Evolutionary conservation across 2,113 vertebrate species (phyloP), one percentile per base, ranked within the genome.

Genomic region (Pardalotus punctatus): DNA sequence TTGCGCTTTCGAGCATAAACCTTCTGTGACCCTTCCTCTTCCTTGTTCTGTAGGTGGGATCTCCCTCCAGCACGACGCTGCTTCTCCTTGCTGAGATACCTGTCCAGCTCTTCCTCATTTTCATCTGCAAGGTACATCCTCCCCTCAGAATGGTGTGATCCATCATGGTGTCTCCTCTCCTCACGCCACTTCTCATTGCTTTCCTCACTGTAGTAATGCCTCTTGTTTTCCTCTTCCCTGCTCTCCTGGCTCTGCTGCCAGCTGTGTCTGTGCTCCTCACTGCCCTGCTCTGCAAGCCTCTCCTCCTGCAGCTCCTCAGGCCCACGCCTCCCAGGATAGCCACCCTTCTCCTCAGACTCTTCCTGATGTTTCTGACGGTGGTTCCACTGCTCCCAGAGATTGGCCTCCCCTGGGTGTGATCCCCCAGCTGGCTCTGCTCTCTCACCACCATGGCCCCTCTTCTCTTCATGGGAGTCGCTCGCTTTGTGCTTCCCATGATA

Each of bases 181-280:
- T 96, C 88, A 0, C 0, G 83, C 90, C 81, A 69, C 45, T 93
- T 96, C 60, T 86, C 90, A 6, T 62, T 70, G 35, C 74, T 96
- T 62, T 97, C 85, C 47, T 60, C 45, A 2, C 60, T 53, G 33
- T 81, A 77, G 15, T 43, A 77, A 7, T 33, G 61, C 69, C 69
- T 74, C 86, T 51, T 24, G 45, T 22, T 80, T 33, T 95, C 96
- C 33, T 90, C 89, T 9, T 98, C 96, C 10, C 57, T 95, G 65
- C 84, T 96, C 50, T 97, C 97, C 40, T 96, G 81, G 12, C 84
- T 94, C 47, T 79, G 91, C 78, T 91, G 93, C 71, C 92, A 86
- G 25, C 69, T 70, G 51, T 86, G 92, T 42, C 73, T 57, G 36
- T 95, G 81, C 64, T 97, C 97, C 45, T 97, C 96, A 1, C 70